A percentile compares a stretch with the other conserved stretches of the same genome.
Conservation (phyloP, 2,797 vertebrate genomes). For the Tachyglossus aculeatus region DNA sequence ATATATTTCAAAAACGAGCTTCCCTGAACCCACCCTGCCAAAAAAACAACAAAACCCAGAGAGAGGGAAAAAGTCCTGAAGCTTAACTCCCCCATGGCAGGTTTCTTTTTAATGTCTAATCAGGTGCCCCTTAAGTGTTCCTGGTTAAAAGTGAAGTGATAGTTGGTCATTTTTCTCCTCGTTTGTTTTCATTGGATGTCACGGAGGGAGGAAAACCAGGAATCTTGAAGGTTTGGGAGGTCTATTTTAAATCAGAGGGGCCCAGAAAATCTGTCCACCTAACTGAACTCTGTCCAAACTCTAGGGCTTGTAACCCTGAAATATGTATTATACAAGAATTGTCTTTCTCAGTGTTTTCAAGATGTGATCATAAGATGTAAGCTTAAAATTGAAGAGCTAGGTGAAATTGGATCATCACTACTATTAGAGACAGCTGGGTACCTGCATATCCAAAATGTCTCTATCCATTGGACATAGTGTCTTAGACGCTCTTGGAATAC, state of each 20-base stretch:
- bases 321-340: not conserved
- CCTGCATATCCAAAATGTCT: no score
- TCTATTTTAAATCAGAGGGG: conserved; percentile 1
- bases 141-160: not conserved
- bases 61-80: not conserved
- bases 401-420: not conserved
- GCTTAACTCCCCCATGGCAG: not conserved
- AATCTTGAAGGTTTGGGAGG: not conserved
- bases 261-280: not conserved
- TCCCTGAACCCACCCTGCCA: conserved; percentile 32
- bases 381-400: not conserved
- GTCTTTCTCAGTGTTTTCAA: not conserved
- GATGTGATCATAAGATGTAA: not conserved
- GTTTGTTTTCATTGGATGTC: not conserved
- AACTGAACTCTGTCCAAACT: not conserved
- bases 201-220: not conserved
- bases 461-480: not conserved
- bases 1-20: conserved; percentile 49
- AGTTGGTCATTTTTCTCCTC: not conserved
- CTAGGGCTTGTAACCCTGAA: not conserved
- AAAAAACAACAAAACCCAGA: not conserved
- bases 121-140: not conserved
- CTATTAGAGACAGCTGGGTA: no score
- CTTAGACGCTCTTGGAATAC: not conserved
- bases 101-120: conserved; percentile 14